A percentile compares a stretch with the other conserved stretches of the same genome.
These are phyloP conservation scores for Lathronympha strigana DNA, from an alignment of 2,888 invertebrate species.

Conservation along the genomic window DNA sequence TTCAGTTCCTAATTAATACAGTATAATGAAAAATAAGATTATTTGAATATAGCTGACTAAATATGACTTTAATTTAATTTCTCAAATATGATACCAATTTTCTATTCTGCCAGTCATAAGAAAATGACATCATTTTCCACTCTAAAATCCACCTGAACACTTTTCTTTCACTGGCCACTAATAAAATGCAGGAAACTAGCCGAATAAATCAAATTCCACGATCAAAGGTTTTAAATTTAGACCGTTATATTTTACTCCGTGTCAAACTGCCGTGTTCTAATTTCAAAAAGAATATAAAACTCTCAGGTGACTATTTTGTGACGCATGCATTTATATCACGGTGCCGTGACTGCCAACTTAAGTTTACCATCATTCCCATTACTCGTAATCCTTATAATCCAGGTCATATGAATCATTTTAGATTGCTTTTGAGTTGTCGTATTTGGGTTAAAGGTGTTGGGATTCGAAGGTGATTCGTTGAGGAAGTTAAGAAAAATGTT, in stretches of 20 bases:
- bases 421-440: neutral
- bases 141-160: constrained; percentile 25
- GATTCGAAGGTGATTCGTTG: constrained; percentile 26
- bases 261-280: constrained; percentile 58
- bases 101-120: neutral
- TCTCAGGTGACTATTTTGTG: constrained; percentile 66
- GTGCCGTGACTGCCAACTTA: constrained; percentile 42
- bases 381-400: neutral
- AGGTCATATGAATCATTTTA: neutral
- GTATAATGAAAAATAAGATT: too few species aligned
- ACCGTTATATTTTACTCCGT: constrained; percentile 46
- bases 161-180: constrained; percentile 20
- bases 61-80: neutral
- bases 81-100: neutral
- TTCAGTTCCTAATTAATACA: too few species aligned
- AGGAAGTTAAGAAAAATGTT: constrained; percentile 16
- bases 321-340: constrained; percentile 63
- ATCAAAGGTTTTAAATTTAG: constrained; percentile 40
- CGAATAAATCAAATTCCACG: constrained; percentile 41
- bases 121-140: neutral
- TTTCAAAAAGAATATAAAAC: constrained; percentile 65
- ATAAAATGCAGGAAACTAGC: constrained; percentile 37
- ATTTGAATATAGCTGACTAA: too few species aligned
- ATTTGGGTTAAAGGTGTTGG: neutral
- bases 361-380: neutral